A percentile compares a stretch with the other conserved stretches of the same genome.
These are phyloP conservation scores for Balanococcus diminutus DNA, from an alignment of 2,888 invertebrate species.

Conservation along the genomic window DNA sequence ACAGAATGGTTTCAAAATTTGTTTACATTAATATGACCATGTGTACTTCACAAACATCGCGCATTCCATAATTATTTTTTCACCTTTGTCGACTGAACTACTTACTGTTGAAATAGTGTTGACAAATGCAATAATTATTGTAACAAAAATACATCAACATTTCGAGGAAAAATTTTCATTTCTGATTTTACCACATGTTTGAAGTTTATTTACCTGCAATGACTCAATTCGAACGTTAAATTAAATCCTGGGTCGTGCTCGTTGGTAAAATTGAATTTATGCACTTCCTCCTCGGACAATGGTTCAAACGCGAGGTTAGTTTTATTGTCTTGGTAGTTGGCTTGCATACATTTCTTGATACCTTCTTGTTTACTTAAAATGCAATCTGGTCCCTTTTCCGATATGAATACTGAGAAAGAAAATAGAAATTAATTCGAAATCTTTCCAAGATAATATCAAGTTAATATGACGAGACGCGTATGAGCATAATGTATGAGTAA, in stretches of 20 bases:
- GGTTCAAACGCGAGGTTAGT: too few relatives aligned
- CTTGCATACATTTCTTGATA: slow-evolving; percentile 68
- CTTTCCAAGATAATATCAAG: too few relatives aligned
- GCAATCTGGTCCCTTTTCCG: slow-evolving; percentile 81
- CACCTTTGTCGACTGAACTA: neutral
- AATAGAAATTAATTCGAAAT: too few relatives aligned
- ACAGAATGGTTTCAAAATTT: neutral
- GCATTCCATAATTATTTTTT: neutral
- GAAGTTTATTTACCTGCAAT: slow-evolving; percentile 64
- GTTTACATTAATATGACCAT: neutral
- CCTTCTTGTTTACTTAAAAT: slow-evolving; percentile 68
- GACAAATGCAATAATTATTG: too few relatives aligned
- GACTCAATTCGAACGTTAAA: slow-evolving; percentile 67
- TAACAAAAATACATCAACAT: too few relatives aligned
- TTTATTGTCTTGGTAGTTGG: neutral
- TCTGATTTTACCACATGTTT: too few relatives aligned
- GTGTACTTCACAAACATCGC: neutral
- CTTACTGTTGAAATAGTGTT: too few relatives aligned
- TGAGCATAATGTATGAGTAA: too few relatives aligned
- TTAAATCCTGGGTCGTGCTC: slow-evolving; percentile 63
- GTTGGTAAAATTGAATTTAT: neutral
- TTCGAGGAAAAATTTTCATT: too few relatives aligned
- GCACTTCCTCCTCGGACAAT: neutral
- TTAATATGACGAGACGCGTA: too few relatives aligned
- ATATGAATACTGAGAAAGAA: slow-evolving; percentile 72